These are phyloP conservation scores for Otis tarda DNA, from an alignment of 2,113 vertebrate species.

Conservation along the genomic window DNA sequence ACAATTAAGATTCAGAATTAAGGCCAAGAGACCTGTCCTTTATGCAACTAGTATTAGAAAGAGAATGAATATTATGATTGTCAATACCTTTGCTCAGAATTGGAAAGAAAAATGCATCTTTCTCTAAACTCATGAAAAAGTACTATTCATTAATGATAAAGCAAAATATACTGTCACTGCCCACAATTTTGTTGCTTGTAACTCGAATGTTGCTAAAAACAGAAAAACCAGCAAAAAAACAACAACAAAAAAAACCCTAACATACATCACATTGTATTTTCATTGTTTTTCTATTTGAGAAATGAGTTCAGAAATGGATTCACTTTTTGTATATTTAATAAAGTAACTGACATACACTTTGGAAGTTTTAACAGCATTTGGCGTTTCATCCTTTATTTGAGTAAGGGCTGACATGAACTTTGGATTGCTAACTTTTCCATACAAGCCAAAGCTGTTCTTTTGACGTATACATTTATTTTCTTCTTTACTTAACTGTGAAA, in stretches of 20 bases:
- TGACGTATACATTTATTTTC: background rate
- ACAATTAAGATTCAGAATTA: background rate
- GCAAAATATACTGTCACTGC: background rate
- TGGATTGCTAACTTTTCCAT: background rate
- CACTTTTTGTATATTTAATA: background rate
- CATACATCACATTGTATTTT: background rate
- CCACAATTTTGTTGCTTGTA: background rate
- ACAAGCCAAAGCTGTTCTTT: background rate
- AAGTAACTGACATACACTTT: background rate
- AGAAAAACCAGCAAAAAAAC: background rate
- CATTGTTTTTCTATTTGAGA: background rate
- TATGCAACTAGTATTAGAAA: background rate
- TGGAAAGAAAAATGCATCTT: background rate
- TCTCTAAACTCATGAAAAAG: background rate
- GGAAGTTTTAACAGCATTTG: background rate
- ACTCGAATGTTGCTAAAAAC: background rate
- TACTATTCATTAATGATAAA: background rate
- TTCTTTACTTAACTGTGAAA: background rate
- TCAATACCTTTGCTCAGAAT: background rate
- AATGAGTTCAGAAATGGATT: background rate
- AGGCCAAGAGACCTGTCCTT: background rate
- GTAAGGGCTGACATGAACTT: background rate
- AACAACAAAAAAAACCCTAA: fast-evolving
- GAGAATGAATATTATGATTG: background rate
- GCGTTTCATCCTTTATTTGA: background rate